Evolutionary conservation across 1,140 invertebrate genomes (phyloP).

Genomic region (Drosophila pallidifrons): DNA sequence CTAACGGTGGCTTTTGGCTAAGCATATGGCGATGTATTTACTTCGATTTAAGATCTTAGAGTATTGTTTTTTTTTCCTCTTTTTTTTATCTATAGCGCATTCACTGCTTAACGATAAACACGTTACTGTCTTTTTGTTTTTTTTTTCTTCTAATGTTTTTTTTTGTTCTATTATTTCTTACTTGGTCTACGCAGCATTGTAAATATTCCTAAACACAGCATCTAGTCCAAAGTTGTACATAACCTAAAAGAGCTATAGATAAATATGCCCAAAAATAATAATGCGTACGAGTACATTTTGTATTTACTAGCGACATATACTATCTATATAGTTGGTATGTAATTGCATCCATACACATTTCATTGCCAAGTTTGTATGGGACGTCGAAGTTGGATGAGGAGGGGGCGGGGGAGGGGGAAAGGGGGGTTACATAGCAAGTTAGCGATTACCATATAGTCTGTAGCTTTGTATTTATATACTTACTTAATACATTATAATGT

Average conservation of each 20-base stretch:
- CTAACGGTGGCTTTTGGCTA: conserved; percentile 27
- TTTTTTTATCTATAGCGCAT: conserved; percentile 40
- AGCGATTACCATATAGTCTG: conserved; percentile 29
- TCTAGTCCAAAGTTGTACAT: conserved; percentile 77
- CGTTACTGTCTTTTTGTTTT: conserved; percentile 3
- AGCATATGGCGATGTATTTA: conserved; percentile 74
- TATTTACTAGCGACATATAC: conserved; percentile 34
- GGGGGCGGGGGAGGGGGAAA: background rate
- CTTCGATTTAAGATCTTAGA: conserved; percentile 61
- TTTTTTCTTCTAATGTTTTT: conserved; percentile 2
- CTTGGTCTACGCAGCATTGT: conserved; percentile 48
- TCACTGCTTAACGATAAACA: conserved; percentile 19
- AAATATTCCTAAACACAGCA: conserved; percentile 60
- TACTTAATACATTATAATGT: background rate
- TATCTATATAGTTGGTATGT: too few relatives aligned
- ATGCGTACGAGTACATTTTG: conserved; percentile 7
- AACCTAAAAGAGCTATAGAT: conserved; percentile 34
- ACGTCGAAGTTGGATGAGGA: too few relatives aligned
- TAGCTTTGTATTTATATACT: conserved; percentile 40
- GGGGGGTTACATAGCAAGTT: conserved; percentile 11
- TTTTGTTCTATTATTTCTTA: conserved; percentile 4
- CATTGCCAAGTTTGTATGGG: conserved; percentile 26
- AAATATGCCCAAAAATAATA: conserved; percentile 6
- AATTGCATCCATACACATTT: conserved; percentile 1
- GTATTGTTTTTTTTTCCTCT: conserved; percentile 44